These are phyloP conservation scores for Gryllus longicercus DNA, from an alignment of 2,888 invertebrate species.

Conservation along the genomic window DNA sequence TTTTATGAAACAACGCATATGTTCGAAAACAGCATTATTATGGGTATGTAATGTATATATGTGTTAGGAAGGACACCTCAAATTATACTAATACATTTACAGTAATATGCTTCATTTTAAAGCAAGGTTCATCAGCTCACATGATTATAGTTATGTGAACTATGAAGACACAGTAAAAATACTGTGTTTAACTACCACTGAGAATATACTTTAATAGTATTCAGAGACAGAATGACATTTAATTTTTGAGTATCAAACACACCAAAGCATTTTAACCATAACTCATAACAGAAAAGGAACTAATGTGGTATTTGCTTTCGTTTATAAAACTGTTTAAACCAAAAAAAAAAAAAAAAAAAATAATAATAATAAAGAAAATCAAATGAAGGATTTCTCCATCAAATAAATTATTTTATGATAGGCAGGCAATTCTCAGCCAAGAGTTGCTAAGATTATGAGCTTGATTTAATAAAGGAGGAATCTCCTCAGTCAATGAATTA, in stretches of 20 bases:
- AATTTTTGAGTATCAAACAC: neutral
- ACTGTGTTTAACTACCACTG: neutral
- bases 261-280: neutral
- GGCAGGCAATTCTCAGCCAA: neutral
- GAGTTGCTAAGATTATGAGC: too few relatives aligned
- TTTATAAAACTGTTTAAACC: neutral
- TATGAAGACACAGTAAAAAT: neutral
- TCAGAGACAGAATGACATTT: conserved; percentile 3
- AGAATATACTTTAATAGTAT: conserved; percentile 3
- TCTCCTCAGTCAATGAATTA: too few relatives aligned
- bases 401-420: neutral
- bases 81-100: neutral
- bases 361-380: neutral
- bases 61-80: conserved; percentile 10
- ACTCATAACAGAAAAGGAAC: neutral
- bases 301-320: neutral
- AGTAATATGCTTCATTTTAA: neutral
- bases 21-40: conserved; percentile 17
- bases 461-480: too few relatives aligned
- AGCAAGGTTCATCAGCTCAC: conserved; percentile 5
- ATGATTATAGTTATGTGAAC: neutral
- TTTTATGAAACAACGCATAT: neutral
- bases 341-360: neutral
- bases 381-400: neutral
- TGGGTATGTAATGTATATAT: conserved; percentile 17